These are phyloP conservation scores for Epirrhoe alternata DNA, from an alignment of 2,888 invertebrate species.

Conservation along the genomic window DNA sequence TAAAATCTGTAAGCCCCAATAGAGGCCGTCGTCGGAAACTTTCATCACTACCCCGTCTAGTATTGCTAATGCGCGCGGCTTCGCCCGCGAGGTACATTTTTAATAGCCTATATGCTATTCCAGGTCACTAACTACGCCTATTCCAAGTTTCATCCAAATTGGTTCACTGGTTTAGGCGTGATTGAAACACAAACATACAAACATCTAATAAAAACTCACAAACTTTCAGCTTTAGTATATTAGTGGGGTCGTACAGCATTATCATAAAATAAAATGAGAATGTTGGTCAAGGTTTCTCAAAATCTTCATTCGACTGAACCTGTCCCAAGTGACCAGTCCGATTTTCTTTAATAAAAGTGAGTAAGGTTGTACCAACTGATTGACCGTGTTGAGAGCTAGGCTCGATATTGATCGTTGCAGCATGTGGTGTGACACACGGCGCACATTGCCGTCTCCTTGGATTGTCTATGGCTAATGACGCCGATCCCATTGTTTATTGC, in stretches of 20 bases:
- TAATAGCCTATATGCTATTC: too few species aligned
- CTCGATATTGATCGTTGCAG: constrained; percentile 34
- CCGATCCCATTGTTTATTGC: constrained; percentile 31
- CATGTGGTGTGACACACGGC: constrained; percentile 28
- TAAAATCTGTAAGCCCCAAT: too few species aligned
- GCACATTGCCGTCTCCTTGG: constrained; percentile 28
- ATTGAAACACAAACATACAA: too few species aligned
- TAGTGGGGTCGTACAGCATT: background rate
- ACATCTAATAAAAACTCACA: too few species aligned
- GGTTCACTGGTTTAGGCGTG: too few species aligned
- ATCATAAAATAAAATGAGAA: background rate
- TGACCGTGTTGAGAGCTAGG: constrained; percentile 13
- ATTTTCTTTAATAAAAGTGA: background rate
- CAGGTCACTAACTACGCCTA: too few species aligned
- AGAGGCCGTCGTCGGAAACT: too few species aligned
- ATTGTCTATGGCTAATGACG: constrained; percentile 32
- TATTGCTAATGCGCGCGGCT: too few species aligned
- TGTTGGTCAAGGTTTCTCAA: background rate
- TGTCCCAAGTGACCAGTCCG: background rate
- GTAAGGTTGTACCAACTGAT: background rate
- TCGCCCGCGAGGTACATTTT: too few species aligned
- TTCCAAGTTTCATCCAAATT: too few species aligned
- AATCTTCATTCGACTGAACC: background rate
- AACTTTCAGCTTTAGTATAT: too few species aligned
- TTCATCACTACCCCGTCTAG: too few species aligned